Evolutionary conservation across 2,888 invertebrate genomes (phyloP).

Genomic region (Dilophus febrilis): DNA sequence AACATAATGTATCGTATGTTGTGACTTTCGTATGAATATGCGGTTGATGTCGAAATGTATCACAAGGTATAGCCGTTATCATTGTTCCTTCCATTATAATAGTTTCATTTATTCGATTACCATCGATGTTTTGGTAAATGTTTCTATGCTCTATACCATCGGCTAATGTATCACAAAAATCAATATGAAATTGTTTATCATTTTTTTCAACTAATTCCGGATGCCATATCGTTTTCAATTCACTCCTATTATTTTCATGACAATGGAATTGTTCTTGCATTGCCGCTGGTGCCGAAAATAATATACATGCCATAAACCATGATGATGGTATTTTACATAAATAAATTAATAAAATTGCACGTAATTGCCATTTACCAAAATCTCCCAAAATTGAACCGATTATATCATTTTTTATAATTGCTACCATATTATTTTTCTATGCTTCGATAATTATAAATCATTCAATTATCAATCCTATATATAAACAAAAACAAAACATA

Average conservation of each 20-base stretch:
- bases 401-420: conserved; percentile 17
- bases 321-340: conserved; percentile 32
- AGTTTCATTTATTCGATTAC: too few species aligned
- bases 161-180: conserved; percentile 28
- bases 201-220: conserved; percentile 22
- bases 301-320: conserved; percentile 34
- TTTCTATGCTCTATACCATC: conserved; percentile 28
- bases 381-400: conserved; percentile 26
- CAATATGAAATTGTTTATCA: conserved; percentile 28
- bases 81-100: conserved; percentile 24
- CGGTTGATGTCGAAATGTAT: conserved; percentile 12
- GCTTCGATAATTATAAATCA: too few species aligned
- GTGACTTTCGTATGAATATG: conserved; percentile 24
- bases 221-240: conserved; percentile 5
- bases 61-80: conserved; percentile 11
- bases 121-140: conserved; percentile 23
- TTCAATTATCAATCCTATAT: too few species aligned
- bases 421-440: too few species aligned
- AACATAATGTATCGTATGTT: conserved; percentile 30
- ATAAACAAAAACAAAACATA: too few species aligned
- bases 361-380: conserved; percentile 30
- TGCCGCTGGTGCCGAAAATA: conserved; percentile 30
- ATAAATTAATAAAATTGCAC: conserved; percentile 28
- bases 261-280: conserved; percentile 19
- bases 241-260: conserved; percentile 7